Percentiles rank a stretch among this genome's conserved stretches.
These are phyloP conservation scores for Nannobrachium achirus DNA, from an alignment of 2,113 vertebrate species.

Conservation along the genomic window DNA sequence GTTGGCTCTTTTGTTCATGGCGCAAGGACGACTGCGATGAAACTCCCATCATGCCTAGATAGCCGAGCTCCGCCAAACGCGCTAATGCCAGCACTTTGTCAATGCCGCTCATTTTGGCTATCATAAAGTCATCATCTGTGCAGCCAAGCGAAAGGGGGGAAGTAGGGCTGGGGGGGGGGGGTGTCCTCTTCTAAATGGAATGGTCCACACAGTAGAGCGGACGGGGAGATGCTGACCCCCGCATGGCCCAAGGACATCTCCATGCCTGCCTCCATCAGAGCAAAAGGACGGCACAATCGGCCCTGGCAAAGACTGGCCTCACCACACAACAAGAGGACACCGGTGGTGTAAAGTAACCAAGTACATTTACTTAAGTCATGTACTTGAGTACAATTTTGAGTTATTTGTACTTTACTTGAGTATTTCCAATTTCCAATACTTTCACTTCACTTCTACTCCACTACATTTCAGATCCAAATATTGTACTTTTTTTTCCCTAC, in stretches of 20 bases:
- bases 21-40: neutral
- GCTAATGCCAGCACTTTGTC: neutral
- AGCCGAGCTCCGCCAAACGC: neutral
- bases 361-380: too few relatives aligned
- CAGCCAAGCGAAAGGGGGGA: neutral
- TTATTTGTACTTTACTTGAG: too few relatives aligned
- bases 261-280: conserved; percentile 33
- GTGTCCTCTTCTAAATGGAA: conserved; percentile 29
- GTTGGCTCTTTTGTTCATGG: conserved; percentile 17
- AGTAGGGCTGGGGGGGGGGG: neutral
- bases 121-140: conserved; percentile 18
- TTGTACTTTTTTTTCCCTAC: too few relatives aligned
- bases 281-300: conserved; percentile 67
- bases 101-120: conserved; percentile 1
- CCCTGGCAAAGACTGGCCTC: conserved; percentile 66
- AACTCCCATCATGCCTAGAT: neutral
- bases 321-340: conserved; percentile 58
- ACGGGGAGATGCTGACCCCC: conserved; percentile 22
- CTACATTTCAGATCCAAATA: too few relatives aligned
- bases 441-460: too few relatives aligned
- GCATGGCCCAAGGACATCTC: conserved; percentile 32
- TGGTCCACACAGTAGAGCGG: conserved; percentile 3
- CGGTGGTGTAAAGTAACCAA: too few relatives aligned
- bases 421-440: too few relatives aligned
- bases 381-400: too few relatives aligned